Percentiles rank a stretch among this genome's conserved stretches.
Conservation (phyloP, 2,888 invertebrate genomes). For the Amphipoea oculea region DNA sequence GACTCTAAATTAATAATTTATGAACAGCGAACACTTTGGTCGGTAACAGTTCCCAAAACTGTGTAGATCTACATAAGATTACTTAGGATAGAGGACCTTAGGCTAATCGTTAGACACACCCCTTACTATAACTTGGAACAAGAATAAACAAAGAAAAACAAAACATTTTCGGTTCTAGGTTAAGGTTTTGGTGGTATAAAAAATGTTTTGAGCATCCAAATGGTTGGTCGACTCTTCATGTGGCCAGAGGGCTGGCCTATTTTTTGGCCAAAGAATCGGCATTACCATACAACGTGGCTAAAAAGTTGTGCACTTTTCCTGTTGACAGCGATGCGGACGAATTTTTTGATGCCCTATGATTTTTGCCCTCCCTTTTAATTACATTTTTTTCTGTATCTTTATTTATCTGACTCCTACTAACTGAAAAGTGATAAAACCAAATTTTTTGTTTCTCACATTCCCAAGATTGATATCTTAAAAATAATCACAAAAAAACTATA, state of each 20-base stretch:
- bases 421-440: background rate
- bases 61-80: conserved; percentile 73
- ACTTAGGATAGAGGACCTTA: conserved; percentile 73
- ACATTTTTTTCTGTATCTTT: background rate
- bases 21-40: conserved; percentile 43
- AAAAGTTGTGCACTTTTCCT: background rate
- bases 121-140: conserved; percentile 63
- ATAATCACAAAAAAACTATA: background rate
- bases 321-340: background rate
- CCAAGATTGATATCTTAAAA: background rate
- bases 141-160: conserved; percentile 20
- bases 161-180: conserved; percentile 13
- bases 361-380: background rate
- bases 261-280: background rate
- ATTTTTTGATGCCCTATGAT: background rate
- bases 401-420: background rate
- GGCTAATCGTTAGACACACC: conserved; percentile 79
- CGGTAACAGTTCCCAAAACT: conserved; percentile 52
- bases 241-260: background rate
- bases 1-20: conserved; percentile 24
- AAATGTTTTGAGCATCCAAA: background rate
- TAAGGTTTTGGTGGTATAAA: background rate
- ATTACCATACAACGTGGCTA: background rate
- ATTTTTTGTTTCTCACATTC: background rate
- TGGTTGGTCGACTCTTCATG: background rate